Base-by-base conservation (phyloP, 2,797 vertebrate species). In the Anabacerthia variegaticeps region DNA sequence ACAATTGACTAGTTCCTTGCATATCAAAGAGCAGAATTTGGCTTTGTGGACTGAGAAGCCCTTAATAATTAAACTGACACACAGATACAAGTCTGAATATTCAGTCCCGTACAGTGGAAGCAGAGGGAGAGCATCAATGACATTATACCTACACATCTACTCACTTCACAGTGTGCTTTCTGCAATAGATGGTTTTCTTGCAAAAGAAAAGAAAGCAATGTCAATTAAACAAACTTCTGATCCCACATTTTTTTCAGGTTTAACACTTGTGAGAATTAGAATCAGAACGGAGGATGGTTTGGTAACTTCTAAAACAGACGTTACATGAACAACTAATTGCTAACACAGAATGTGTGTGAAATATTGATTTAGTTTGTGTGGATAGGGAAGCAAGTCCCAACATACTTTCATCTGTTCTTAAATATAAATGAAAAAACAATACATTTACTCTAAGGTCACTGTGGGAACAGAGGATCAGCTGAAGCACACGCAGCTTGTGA, bases 351-450 rank as follows among this genome's bases (percentile, higher is more conserved):
- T 69, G 34, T 58, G 27, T 58, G 55, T 94, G 93, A 96, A 97
- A 95, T 91, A 96, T 39, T 96, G 96, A 95, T 96, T 95, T 89
- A 10, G 65, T 65, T 95, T 93, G 71, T 89, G 67, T 3, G 43
- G 74, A 32, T 44, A 89, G 58, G 79, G 86, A 82, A 95, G 85
- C 81, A 92, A 92, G 89, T 85, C 89, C 58, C 92, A 96, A 87
- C 65, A 89, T 88, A 94, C 93, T 96, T 97, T 97, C 95, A 97
- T 96, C 89, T 97, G 76, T 95, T 92, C 94, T 97, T 97, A 97
- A 97, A 92, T 96, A 97, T 95, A 97, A 96, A 97, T 97, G 92
- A 96, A 97, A 92, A 96, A 96, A 93, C 95, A 97, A 96, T 93
- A 93, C 81, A 93, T 96, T 95, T 97, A 93, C 94, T 97, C 75